Evolutionary conservation across 1,140 invertebrate species (phyloP).

Genomic region (Listronotus oregonensis): DNA sequence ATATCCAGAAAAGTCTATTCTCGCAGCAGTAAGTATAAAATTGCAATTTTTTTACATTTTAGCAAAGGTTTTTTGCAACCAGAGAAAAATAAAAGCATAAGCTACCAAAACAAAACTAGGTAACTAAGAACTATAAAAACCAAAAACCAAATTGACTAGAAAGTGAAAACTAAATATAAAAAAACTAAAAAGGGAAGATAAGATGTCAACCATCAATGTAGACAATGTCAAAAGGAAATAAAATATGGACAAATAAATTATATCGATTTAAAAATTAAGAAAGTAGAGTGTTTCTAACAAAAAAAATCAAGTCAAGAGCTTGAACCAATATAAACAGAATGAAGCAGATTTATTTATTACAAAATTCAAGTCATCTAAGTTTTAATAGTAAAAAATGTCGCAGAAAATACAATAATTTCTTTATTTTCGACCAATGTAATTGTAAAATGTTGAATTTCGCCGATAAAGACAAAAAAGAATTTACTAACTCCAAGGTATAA

Average conservation of each 20-base stretch:
- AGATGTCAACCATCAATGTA: constrained; percentile 9
- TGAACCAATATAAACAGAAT: not conserved
- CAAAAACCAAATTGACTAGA: not conserved
- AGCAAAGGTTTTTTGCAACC: too few relatives aligned
- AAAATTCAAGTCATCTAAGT: too few relatives aligned
- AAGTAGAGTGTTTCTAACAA: not conserved
- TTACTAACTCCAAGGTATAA: too few relatives aligned
- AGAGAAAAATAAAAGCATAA: too few relatives aligned
- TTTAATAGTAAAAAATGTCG: too few relatives aligned
- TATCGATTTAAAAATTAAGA: not conserved
- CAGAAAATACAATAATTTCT: too few relatives aligned
- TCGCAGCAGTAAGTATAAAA: constrained; percentile 31
- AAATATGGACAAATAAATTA: not conserved
- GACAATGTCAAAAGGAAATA: constrained; percentile 4
- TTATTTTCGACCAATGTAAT: too few relatives aligned
- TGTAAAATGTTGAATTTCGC: too few relatives aligned
- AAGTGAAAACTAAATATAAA: constrained; percentile 5
- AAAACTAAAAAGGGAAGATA: constrained; percentile 15
- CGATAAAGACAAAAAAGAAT: too few relatives aligned
- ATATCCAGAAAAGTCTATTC: constrained; percentile 47
- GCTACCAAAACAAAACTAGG: too few relatives aligned
- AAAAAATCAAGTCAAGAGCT: not conserved
- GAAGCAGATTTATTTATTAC: too few relatives aligned
- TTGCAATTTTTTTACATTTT: constrained; percentile 12
- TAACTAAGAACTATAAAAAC: too few relatives aligned